These are phyloP conservation scores for Danionella dracula DNA, from an alignment of 2,797 vertebrate species.

Conservation along the genomic window DNA sequence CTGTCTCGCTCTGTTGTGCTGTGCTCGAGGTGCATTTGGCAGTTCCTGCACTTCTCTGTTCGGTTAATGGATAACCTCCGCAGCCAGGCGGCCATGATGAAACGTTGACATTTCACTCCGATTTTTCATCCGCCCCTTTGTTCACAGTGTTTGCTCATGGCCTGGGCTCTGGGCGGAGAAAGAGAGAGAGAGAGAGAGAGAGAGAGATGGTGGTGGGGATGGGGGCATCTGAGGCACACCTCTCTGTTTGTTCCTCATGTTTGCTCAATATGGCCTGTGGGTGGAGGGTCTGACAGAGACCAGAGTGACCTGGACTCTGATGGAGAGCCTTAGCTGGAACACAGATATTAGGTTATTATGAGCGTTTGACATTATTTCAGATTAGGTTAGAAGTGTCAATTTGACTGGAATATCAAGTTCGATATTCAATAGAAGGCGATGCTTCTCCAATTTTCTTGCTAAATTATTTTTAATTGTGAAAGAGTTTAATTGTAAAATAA, in stretches of 20 bases:
- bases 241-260: conserved; percentile 46
- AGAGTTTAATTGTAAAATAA: no score
- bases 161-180: conserved; percentile 50
- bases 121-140: conserved; percentile 74
- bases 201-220: conserved; percentile 33
- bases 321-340: background rate
- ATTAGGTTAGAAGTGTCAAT: no score
- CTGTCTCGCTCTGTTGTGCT: conserved; percentile 50
- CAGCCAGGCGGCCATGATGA: conserved; percentile 57
- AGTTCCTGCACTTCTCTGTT: conserved; percentile 42
- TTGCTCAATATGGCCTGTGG: conserved; percentile 49
- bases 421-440: no score
- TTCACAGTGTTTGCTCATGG: conserved; percentile 74
- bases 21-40: conserved; percentile 22
- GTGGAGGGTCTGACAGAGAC: conserved; percentile 26
- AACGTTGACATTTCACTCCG: conserved; percentile 73
- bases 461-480: no score
- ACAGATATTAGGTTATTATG: no score
- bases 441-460: no score
- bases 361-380: no score
- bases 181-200: conserved; percentile 31
- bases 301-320: background rate
- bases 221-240: conserved; percentile 38
- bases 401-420: no score
- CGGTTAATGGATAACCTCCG: conserved; percentile 70